phyloP scores from a whole-genome alignment of 2,113 vertebrate genomes.

The Gavia stellata region DNA sequence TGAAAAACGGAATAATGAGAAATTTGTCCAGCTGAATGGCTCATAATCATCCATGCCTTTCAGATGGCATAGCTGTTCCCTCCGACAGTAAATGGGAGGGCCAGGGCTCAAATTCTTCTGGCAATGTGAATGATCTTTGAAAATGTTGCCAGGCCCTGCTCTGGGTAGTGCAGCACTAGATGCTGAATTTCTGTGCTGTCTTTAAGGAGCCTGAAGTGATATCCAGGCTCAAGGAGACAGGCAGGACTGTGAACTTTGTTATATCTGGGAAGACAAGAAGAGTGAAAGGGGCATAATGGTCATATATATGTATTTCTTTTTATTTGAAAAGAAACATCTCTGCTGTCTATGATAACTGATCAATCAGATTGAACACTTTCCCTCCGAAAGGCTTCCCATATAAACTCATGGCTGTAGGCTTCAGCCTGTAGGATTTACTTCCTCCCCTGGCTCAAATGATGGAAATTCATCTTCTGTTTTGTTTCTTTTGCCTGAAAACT shows the following conservation, averaged over 20 bases:
- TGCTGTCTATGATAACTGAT: neutral
- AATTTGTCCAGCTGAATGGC: neutral
- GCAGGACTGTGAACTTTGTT: neutral
- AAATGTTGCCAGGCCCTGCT: neutral
- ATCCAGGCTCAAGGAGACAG: neutral
- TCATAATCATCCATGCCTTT: neutral
- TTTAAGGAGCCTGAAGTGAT: neutral
- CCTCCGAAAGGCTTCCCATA: neutral
- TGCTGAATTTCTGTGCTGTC: neutral
- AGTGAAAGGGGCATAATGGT: neutral
- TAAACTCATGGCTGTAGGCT: neutral
- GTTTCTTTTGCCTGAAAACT: conserved; percentile 32
- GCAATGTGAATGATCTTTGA: neutral
- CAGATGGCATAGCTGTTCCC: neutral
- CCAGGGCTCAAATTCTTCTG: neutral
- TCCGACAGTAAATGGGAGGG: neutral
- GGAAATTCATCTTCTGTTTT: conserved; percentile 38
- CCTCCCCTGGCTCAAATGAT: neutral
- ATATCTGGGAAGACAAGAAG: neutral
- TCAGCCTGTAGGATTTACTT: neutral
- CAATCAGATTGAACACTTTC: neutral
- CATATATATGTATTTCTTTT: neutral
- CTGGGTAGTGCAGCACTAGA: neutral
- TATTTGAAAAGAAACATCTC: neutral
- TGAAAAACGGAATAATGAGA: neutral